Percentiles rank a stretch among this genome's conserved stretches.
These are phyloP conservation scores for Ficedula albicollis DNA, from an alignment of 2,797 vertebrate species.

Conservation along the genomic window DNA sequence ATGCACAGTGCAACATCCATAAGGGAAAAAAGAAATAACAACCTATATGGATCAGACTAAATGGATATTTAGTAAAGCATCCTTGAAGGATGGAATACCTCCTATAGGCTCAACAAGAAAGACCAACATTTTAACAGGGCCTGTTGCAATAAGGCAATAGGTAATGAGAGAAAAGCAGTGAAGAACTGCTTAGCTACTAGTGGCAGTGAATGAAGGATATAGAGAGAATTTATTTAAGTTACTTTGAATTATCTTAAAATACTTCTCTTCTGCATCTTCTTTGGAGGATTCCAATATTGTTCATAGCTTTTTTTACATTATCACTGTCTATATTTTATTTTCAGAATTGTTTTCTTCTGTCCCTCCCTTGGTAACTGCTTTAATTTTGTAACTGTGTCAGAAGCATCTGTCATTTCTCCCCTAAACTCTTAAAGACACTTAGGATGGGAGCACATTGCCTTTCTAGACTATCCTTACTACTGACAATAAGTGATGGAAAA, in stretches of 20 bases:
- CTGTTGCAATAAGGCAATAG: not conserved
- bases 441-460: not conserved
- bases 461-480: not conserved
- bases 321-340: not conserved
- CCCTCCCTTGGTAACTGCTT: not conserved
- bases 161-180: not conserved
- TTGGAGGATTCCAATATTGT: not conserved
- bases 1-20: not conserved
- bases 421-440: not conserved
- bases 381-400: not conserved
- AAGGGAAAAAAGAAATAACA: not conserved
- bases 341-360: not conserved
- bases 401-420: not conserved
- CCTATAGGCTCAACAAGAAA: not conserved
- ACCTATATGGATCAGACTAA: not conserved
- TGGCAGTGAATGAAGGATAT: not conserved
- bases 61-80: not conserved
- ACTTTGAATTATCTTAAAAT: not conserved
- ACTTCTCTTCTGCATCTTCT: not conserved
- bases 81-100: not conserved
- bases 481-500: not conserved
- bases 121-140: not conserved
- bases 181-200: not conserved
- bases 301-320: not conserved
- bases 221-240: not conserved